A percentile compares a stretch with the other conserved stretches of the same genome.
Evolutionary conservation across 1,140 invertebrate species (phyloP).

Genomic region (Nylanderia fulva): DNA sequence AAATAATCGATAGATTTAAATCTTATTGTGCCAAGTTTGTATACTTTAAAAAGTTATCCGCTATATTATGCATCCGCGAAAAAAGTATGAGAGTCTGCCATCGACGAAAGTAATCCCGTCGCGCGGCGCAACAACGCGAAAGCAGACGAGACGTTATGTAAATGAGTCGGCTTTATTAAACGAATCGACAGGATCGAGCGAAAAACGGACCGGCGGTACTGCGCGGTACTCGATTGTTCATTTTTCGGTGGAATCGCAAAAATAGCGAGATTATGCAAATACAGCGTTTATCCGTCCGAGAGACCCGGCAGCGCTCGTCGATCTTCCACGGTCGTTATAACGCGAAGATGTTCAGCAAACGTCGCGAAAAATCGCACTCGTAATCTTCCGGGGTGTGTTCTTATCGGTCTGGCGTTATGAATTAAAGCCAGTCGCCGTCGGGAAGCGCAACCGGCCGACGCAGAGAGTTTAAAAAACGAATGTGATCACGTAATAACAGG

Average conservation of each 20-base stretch:
- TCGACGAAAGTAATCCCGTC: slow-evolving; percentile 46
- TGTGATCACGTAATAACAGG: slow-evolving; percentile 66
- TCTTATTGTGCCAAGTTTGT: neutral
- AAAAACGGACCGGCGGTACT: slow-evolving; percentile 17
- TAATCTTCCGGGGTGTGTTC: slow-evolving; percentile 58
- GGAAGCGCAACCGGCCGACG: slow-evolving; percentile 42
- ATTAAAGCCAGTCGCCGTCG: slow-evolving; percentile 61
- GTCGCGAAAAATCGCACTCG: slow-evolving; percentile 64
- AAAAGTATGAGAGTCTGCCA: neutral
- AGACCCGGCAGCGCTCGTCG: slow-evolving; percentile 40
- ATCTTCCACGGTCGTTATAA: slow-evolving; percentile 52
- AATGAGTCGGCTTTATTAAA: slow-evolving; percentile 58
- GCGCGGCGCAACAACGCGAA: slow-evolving; percentile 29
- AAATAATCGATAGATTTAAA: neutral
- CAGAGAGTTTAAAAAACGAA: slow-evolving; percentile 59
- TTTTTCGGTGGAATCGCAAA: slow-evolving; percentile 57
- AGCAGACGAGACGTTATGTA: slow-evolving; percentile 42
- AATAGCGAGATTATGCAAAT: slow-evolving; percentile 58
- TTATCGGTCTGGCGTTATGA: slow-evolving; percentile 59
- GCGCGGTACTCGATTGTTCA: slow-evolving; percentile 43
- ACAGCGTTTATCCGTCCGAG: slow-evolving; percentile 49
- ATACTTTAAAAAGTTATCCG: neutral
- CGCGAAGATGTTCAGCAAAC: slow-evolving; percentile 60
- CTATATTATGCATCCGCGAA: slow-evolving; percentile 31
- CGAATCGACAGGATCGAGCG: slow-evolving; percentile 57